Conservation (phyloP, 53 echinoderm and acorn worm genomes). For the Glandiceps talaboti region DNA sequence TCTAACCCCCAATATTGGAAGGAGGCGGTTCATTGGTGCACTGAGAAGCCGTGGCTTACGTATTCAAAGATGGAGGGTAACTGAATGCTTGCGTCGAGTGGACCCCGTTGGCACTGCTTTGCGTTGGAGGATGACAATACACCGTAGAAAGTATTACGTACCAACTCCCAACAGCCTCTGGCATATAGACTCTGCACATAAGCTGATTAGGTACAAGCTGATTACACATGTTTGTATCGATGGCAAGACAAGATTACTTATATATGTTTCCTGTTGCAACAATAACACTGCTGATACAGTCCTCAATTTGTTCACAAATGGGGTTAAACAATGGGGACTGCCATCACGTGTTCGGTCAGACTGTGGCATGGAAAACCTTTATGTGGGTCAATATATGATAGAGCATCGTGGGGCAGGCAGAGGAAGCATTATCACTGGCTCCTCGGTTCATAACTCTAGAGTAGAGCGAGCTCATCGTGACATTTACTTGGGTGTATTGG, state of each 20-base stretch:
- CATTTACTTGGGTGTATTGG: background rate
- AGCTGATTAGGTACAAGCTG: background rate
- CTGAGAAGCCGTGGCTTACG: background rate
- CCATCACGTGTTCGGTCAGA: conserved; percentile 1
- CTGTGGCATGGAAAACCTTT: background rate
- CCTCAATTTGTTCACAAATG: background rate
- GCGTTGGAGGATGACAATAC: background rate
- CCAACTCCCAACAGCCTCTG: background rate
- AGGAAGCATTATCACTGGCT: background rate
- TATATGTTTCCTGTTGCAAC: background rate
- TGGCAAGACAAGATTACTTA: background rate
- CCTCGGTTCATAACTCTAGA: background rate
- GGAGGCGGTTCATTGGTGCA: background rate
- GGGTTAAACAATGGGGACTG: background rate
- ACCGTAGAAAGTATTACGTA: background rate
- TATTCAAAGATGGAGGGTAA: background rate
- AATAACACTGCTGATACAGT: background rate
- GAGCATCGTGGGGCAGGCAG: background rate
- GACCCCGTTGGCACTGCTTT: background rate
- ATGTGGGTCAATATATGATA: background rate
- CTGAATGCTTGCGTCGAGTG: background rate
- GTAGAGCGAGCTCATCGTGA: background rate
- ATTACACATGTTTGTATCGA: background rate
- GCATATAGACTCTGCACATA: background rate
- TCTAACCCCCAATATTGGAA: background rate